These are phyloP conservation scores for Peribatodes rhomboidaria DNA, from an alignment of 2,888 invertebrate species.

Conservation along the genomic window DNA sequence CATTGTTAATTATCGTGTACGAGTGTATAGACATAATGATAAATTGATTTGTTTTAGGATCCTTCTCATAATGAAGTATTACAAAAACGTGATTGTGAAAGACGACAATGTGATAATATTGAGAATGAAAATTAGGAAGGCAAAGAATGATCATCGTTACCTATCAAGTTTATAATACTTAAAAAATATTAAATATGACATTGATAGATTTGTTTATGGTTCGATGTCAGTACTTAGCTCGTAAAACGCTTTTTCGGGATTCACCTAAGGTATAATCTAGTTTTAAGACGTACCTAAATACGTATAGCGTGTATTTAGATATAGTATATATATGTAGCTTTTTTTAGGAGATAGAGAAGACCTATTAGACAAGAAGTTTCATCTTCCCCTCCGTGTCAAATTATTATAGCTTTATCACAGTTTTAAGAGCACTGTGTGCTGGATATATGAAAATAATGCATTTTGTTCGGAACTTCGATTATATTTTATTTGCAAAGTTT, in stretches of 20 bases:
- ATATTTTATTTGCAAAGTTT: constrained; percentile 40
- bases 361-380: constrained; percentile 1
- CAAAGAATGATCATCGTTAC: too few species aligned
- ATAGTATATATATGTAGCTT: too few species aligned
- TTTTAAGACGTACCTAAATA: too few species aligned
- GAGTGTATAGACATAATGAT: neutral
- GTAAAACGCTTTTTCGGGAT: too few species aligned
- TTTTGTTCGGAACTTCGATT: constrained; percentile 35
- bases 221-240: too few species aligned
- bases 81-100: too few species aligned
- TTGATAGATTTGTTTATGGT: too few species aligned
- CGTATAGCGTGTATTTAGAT: neutral
- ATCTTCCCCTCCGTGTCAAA: constrained; percentile 5
- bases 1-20: constrained; percentile 2
- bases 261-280: too few species aligned
- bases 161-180: too few species aligned
- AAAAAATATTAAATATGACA: too few species aligned
- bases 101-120: too few species aligned
- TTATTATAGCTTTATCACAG: constrained; percentile 26
- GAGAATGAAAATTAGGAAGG: too few species aligned
- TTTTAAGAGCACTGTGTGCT: constrained; percentile 28
- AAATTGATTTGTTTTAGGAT: neutral
- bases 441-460: constrained; percentile 29
- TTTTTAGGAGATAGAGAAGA: neutral
- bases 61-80: neutral